Evolutionary conservation across 1,140 invertebrate genomes (phyloP).

Genomic region (Acromyrmex charruanus): DNA sequence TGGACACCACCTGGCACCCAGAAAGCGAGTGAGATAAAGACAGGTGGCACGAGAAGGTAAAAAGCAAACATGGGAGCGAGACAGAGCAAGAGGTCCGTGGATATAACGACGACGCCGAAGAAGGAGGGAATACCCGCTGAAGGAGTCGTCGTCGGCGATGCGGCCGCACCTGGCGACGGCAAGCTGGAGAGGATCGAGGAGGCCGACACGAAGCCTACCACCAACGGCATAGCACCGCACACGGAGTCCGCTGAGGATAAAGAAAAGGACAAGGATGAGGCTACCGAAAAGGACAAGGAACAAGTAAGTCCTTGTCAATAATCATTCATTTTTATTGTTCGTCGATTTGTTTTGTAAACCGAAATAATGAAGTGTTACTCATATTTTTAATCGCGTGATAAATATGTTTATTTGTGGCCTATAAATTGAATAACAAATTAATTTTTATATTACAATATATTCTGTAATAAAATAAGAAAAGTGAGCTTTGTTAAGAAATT

Average conservation of each 20-base stretch:
- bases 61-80: constrained; percentile 91
- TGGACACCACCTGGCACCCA: constrained; percentile 62
- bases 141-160: constrained; percentile 87
- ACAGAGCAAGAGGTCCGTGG: constrained; percentile 94
- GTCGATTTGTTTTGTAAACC: not conserved
- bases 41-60: constrained; percentile 53
- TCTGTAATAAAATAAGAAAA: not conserved
- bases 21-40: constrained; percentile 64
- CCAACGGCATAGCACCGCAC: constrained; percentile 90
- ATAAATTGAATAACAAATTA: not conserved
- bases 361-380: not conserved
- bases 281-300: constrained; percentile 88
- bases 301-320: constrained; percentile 69
- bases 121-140: constrained; percentile 88
- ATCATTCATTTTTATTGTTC: not conserved
- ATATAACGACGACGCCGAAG: constrained; percentile 93
- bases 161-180: constrained; percentile 88
- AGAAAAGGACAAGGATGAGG: constrained; percentile 90
- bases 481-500: too few species aligned
- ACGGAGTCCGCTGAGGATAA: constrained; percentile 88
- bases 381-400: not conserved
- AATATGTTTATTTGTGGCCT: not conserved
- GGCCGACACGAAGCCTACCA: constrained; percentile 89
- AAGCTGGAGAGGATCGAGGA: constrained; percentile 91
- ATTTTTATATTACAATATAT: not conserved